A percentile compares a stretch with the other conserved stretches of the same genome.
Evolutionary conservation across 2,888 invertebrate species (phyloP).

Genomic region (Morpho achilles): DNA sequence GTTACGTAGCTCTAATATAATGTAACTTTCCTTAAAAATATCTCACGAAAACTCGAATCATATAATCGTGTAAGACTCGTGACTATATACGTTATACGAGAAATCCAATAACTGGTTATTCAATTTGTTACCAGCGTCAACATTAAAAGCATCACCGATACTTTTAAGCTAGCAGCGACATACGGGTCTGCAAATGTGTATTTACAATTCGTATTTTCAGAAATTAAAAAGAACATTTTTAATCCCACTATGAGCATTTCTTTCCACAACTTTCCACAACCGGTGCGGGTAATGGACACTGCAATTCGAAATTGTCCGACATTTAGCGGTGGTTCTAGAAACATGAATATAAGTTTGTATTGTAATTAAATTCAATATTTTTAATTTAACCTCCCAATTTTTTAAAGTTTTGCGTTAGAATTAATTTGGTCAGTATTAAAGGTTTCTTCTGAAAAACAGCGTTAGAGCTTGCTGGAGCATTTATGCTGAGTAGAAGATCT

Average conservation of each 20-base stretch:
- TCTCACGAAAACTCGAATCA: no score
- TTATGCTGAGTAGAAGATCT: no score
- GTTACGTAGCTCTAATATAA: no score
- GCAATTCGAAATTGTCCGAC: conserved; percentile 61
- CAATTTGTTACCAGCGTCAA: no score
- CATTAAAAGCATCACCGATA: conserved; percentile 41
- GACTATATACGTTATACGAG: conserved; percentile 56
- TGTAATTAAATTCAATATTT: no score
- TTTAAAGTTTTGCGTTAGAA: neutral
- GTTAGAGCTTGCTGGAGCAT: no score
- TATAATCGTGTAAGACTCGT: no score
- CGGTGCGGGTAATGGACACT: conserved; percentile 38
- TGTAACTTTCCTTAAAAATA: no score
- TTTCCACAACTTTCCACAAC: conserved; percentile 7
- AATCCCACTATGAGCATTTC: conserved; percentile 1
- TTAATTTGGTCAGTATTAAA: no score
- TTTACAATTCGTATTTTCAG: conserved; percentile 70
- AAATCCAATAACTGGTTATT: conserved; percentile 45
- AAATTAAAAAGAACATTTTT: conserved; percentile 30
- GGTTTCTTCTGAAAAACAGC: no score
- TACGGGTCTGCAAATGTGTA: conserved; percentile 63
- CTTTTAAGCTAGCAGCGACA: conserved; percentile 70
- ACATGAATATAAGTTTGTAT: conserved; percentile 16
- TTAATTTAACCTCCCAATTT: neutral
- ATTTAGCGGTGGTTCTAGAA: conserved; percentile 59